Evolutionary conservation across 1,140 invertebrate genomes (phyloP).

Genomic region (Brachionus paranguensis): DNA sequence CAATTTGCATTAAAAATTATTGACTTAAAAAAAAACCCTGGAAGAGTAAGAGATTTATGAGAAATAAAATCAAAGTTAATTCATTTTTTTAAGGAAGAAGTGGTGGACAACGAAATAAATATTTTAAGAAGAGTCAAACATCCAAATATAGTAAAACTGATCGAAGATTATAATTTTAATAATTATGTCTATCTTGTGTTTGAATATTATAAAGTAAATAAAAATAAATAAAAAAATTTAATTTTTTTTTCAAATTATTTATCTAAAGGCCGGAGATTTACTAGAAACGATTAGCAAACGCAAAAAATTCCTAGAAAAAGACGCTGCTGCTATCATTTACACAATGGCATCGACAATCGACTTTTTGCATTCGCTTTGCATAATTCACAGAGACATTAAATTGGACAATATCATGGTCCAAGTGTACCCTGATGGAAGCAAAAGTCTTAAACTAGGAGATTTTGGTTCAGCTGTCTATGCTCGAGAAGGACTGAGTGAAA

Average conservation of each 20-base stretch:
- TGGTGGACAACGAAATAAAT: constrained; percentile 53
- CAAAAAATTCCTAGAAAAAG: constrained; percentile 53
- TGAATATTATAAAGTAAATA: constrained; percentile 51
- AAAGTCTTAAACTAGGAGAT: constrained; percentile 56
- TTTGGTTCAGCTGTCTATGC: constrained; percentile 52
- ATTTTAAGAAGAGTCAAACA: constrained; percentile 52
- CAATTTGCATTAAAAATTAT: constrained; percentile 39
- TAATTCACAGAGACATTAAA: constrained; percentile 57
- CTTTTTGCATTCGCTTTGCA: constrained; percentile 53
- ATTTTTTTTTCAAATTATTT: neutral
- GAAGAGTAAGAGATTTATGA: neutral
- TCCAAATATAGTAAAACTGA: constrained; percentile 51
- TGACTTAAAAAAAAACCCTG: neutral
- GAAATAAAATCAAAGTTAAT: neutral
- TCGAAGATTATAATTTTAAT: constrained; percentile 51
- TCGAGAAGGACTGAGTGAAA: neutral
- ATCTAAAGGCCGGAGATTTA: constrained; percentile 47
- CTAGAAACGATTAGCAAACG: constrained; percentile 52
- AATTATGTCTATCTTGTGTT: constrained; percentile 50
- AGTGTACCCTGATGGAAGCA: constrained; percentile 43
- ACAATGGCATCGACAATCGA: constrained; percentile 54
- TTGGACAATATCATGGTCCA: constrained; percentile 54
- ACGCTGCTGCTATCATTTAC: constrained; percentile 52
- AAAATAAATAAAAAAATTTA: neutral
- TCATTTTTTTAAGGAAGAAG: neutral